Evolutionary conservation across 2,113 vertebrate species (phyloP).

Genomic region (Theristicus caerulescens): DNA sequence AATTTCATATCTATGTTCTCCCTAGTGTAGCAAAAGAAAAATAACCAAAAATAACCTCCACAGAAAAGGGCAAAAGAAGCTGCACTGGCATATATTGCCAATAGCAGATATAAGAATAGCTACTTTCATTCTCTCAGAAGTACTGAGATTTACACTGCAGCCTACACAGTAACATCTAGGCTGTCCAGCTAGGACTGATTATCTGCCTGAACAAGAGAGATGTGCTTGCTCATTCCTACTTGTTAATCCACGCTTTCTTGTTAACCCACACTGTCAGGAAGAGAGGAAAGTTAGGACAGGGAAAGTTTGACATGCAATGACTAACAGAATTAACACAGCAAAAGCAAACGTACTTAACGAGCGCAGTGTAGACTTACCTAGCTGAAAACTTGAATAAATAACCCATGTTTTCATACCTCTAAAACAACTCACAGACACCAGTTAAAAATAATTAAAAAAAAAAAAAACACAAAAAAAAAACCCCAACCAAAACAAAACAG

Average conservation of each 20-base stretch:
- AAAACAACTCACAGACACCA: not conserved
- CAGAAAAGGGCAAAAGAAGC: not conserved
- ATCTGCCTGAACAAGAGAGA: not conserved
- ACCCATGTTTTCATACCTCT: not conserved
- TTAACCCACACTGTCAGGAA: not conserved
- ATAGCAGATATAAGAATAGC: not conserved
- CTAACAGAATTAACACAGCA: not conserved
- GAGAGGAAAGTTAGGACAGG: not conserved
- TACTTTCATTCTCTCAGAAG: not conserved
- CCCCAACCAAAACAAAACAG: not conserved
- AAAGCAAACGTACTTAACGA: not conserved
- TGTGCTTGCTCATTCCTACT: not conserved
- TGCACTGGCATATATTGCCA: not conserved
- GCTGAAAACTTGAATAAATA: not conserved
- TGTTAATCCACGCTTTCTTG: not conserved
- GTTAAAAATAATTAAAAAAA: not conserved
- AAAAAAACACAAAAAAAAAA: no score
- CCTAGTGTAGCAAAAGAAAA: not conserved
- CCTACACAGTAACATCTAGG: not conserved
- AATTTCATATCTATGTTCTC: not conserved
- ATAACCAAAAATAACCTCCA: not conserved
- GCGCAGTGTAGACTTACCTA: not conserved
- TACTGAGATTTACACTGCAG: not conserved
- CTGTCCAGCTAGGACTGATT: not conserved
- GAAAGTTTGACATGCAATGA: not conserved